These are phyloP conservation scores for Periparus ater DNA, from an alignment of 2,797 vertebrate species.

Conservation along the genomic window DNA sequence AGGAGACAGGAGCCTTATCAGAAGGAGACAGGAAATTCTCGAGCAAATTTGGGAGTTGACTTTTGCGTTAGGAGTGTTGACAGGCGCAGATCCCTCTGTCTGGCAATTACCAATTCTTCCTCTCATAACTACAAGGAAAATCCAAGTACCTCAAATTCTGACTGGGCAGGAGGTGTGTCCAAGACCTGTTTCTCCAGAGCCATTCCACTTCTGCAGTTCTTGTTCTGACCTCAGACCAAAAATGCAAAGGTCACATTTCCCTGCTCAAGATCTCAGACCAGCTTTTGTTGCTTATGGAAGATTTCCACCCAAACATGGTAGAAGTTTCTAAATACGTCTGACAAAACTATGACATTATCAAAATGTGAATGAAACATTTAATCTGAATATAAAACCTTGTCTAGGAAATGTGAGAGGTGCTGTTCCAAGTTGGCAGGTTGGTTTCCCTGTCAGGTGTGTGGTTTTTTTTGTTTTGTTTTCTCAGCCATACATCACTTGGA, in stretches of 20 bases:
- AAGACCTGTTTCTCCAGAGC: neutral
- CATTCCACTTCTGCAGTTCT: neutral
- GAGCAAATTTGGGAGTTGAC: conserved; percentile 38
- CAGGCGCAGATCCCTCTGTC: conserved; percentile 42
- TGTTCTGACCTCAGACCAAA: neutral
- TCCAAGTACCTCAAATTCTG: neutral
- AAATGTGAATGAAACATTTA: neutral
- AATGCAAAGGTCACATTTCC: neutral
- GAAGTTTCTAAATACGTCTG: neutral
- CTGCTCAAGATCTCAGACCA: neutral
- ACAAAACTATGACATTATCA: neutral
- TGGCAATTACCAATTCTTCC: conserved; percentile 21
- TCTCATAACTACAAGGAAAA: neutral
- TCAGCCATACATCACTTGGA: neutral
- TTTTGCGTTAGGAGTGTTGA: conserved; percentile 47
- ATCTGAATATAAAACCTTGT: neutral
- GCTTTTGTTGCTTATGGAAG: neutral
- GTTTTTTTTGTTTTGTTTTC: neutral
- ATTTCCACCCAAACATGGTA: neutral
- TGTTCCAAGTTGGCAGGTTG: neutral
- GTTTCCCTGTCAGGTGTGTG: neutral
- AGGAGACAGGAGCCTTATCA: conserved; percentile 44
- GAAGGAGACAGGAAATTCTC: conserved; percentile 60
- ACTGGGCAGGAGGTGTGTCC: neutral
- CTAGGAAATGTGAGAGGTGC: neutral